These are phyloP conservation scores for Crambe crambe DNA, from an alignment of 37 sponge, comb jelly and placozoan species.

Conservation along the genomic window DNA sequence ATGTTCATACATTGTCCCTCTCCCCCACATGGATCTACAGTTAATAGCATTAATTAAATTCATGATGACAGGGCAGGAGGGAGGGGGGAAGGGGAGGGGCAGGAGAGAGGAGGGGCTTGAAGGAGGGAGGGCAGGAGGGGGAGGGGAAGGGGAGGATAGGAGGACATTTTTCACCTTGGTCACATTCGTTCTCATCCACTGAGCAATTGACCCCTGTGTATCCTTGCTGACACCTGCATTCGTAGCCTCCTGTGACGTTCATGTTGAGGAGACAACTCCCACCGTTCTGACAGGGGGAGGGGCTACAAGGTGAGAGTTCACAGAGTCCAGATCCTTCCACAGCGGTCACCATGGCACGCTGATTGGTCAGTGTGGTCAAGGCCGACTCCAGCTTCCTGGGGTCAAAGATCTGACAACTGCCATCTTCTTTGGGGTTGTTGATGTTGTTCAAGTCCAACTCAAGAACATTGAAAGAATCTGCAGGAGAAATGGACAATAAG, in stretches of 20 bases:
- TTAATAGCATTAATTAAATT: too few relatives aligned
- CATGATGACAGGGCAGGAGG: too few relatives aligned
- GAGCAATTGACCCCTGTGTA: slow-evolving; percentile 51
- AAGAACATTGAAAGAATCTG: background rate
- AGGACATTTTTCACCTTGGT: slow-evolving; percentile 10
- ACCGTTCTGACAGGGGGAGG: slow-evolving; percentile 66
- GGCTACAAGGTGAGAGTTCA: slow-evolving; percentile 46
- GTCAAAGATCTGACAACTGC: background rate
- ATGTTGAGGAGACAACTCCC: slow-evolving; percentile 29
- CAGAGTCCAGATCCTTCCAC: slow-evolving; percentile 29
- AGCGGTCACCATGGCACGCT: background rate
- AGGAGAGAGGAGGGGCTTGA: background rate
- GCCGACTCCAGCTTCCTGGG: background rate
- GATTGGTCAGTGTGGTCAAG: background rate
- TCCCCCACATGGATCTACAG: slow-evolving; percentile 47
- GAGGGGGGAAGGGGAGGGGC: background rate
- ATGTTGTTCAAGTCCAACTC: background rate
- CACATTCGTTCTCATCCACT: slow-evolving; percentile 49
- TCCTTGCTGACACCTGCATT: slow-evolving; percentile 46
- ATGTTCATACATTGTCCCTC: slow-evolving; percentile 57
- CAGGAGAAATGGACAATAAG: background rate
- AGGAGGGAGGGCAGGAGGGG: background rate
- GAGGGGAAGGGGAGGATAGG: too few relatives aligned
- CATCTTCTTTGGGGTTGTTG: slow-evolving; percentile 14
- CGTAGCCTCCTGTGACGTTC: slow-evolving; percentile 22